phyloP scores from a whole-genome alignment of 2,888 invertebrate genomes.

The Dorcus parallelipipedus region DNA sequence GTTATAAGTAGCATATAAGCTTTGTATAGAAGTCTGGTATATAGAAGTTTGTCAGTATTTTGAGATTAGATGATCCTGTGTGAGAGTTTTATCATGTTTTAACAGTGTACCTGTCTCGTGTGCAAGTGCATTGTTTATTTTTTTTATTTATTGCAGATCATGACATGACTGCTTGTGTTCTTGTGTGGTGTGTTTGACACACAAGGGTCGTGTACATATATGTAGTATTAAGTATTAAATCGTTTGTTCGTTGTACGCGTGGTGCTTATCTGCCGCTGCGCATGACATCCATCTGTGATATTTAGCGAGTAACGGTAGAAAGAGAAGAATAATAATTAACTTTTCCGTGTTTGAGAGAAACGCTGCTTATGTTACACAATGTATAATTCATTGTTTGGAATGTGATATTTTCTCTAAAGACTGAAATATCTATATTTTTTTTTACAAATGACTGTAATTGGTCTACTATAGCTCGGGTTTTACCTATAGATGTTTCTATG shows the following conservation, averaged over 20 bases:
- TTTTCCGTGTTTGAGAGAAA: constrained; percentile 45
- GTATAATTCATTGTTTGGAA: constrained; percentile 40
- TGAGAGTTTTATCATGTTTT: constrained; percentile 43
- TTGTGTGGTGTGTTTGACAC: constrained; percentile 24
- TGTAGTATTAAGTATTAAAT: constrained; percentile 34
- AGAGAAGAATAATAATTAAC: constrained; percentile 49
- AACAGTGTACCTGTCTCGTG: constrained; percentile 42
- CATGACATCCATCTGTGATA: constrained; percentile 49
- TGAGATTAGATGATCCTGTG: constrained; percentile 30
- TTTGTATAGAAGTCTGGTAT: constrained; percentile 11
- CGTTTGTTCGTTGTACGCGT: constrained; percentile 42
- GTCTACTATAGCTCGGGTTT: background rate
- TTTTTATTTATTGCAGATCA: constrained; percentile 36
- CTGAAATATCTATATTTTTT: constrained; percentile 51
- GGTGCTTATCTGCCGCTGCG: constrained; percentile 40
- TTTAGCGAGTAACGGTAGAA: constrained; percentile 50
- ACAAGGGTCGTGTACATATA: constrained; percentile 27
- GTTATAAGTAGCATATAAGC: background rate
- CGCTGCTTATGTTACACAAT: constrained; percentile 36
- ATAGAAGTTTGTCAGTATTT: constrained; percentile 26
- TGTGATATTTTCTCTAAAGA: constrained; percentile 56
- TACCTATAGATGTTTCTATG: constrained; percentile 27
- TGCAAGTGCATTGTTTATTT: constrained; percentile 40
- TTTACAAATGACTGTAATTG: constrained; percentile 30
- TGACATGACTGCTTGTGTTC: constrained; percentile 42